These are phyloP conservation scores for Heliconius hortense DNA, from an alignment of 2,888 invertebrate species.

Conservation along the genomic window DNA sequence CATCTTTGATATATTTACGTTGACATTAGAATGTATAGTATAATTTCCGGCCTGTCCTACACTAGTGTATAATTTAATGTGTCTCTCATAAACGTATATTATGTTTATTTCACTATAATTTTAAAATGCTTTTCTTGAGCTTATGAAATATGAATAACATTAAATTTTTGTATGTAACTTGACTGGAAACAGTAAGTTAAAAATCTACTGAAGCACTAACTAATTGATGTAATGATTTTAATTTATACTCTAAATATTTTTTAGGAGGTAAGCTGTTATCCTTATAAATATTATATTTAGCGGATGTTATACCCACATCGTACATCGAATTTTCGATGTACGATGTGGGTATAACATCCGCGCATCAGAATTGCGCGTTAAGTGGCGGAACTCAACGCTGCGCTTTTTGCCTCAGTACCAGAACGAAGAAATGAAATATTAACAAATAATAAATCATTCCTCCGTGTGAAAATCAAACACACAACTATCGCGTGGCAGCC, in stretches of 20 bases:
- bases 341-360: too few relatives aligned
- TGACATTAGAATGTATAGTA: slow-evolving; percentile 15
- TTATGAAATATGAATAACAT: not conserved
- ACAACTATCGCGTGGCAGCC: too few relatives aligned
- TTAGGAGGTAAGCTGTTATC: not conserved
- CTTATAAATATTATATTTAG: too few relatives aligned
- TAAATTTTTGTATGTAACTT: not conserved
- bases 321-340: too few relatives aligned
- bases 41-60: slow-evolving; percentile 17
- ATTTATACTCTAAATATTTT: not conserved
- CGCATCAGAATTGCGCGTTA: too few relatives aligned
- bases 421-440: too few relatives aligned
- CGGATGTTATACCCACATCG: too few relatives aligned
- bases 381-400: too few relatives aligned
- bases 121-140: not conserved
- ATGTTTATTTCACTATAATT: not conserved
- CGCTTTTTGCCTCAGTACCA: too few relatives aligned
- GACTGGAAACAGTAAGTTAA: not conserved
- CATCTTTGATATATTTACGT: slow-evolving; percentile 3
- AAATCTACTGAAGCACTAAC: not conserved
- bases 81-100: slow-evolving; percentile 8
- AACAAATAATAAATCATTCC: too few relatives aligned
- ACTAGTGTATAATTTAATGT: slow-evolving; percentile 6
- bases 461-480: too few relatives aligned
- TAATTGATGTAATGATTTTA: too few relatives aligned